These are phyloP conservation scores for Chiroxiphia lanceolata DNA, from an alignment of 2,797 vertebrate species.

Conservation along the genomic window DNA sequence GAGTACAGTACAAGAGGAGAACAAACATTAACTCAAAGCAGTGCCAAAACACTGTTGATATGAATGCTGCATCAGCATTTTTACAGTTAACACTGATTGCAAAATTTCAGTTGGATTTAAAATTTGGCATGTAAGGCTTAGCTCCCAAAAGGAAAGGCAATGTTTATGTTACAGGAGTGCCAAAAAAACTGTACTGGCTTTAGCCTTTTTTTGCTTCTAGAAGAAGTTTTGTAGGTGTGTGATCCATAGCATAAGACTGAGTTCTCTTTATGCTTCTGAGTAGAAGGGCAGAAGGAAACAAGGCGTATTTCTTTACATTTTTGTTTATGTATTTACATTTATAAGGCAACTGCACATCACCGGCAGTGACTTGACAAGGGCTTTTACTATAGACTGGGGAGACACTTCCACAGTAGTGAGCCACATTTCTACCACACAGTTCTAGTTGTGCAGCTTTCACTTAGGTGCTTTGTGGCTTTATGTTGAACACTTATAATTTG, in stretches of 20 bases:
- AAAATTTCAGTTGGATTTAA: constrained; percentile 63
- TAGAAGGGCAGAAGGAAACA: constrained; percentile 21
- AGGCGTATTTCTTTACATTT: neutral
- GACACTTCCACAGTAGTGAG: neutral
- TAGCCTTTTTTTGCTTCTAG: constrained; percentile 13
- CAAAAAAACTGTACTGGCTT: constrained; percentile 45
- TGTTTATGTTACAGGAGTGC: constrained; percentile 51
- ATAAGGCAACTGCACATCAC: neutral
- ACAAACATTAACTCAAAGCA: constrained; percentile 30
- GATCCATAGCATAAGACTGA: neutral
- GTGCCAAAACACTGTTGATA: constrained; percentile 35
- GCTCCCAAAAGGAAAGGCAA: constrained; percentile 52
- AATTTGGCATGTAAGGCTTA: constrained; percentile 43
- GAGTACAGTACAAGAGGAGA: constrained; percentile 33
- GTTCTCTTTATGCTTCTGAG: neutral
- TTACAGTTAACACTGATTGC: constrained; percentile 55
- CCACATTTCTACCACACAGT: neutral
- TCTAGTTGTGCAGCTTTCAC: neutral
- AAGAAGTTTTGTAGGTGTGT: constrained; percentile 28
- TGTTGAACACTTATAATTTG: neutral
- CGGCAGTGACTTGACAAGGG: neutral
- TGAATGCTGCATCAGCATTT: constrained; percentile 52
- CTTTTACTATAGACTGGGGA: neutral
- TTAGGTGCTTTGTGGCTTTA: neutral
- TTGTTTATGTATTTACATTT: neutral